Evolutionary conservation across 2,113 vertebrate genomes (phyloP).

Genomic region (Pelecanus crispus): DNA sequence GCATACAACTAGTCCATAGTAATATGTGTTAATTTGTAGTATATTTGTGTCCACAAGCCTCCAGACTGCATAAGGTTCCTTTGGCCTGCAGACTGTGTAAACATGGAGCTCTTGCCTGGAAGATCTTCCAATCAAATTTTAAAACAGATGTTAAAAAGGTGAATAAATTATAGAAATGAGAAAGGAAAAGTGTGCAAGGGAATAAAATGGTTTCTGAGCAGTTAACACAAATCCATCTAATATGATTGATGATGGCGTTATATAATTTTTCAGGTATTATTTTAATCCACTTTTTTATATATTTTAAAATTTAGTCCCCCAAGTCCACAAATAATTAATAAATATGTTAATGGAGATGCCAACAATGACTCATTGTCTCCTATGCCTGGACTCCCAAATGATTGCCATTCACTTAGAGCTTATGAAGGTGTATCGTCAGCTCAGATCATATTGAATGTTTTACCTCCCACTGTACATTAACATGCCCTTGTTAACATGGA

Average conservation of each 20-base stretch:
- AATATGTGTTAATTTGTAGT: background rate
- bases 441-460: slow-evolving; percentile 37
- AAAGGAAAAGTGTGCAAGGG: background rate
- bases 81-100: background rate
- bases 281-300: background rate
- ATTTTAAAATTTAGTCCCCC: background rate
- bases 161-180: slow-evolving; percentile 1
- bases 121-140: slow-evolving; percentile 2
- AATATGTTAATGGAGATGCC: background rate
- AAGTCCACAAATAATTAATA: slow-evolving; percentile 6
- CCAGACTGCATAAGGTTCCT: background rate
- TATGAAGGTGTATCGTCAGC: slow-evolving; percentile 33
- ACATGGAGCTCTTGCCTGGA: background rate
- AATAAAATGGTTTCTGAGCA: background rate
- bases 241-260: background rate
- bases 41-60: background rate
- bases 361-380: background rate
- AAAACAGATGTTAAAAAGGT: background rate
- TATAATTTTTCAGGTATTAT: background rate
- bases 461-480: slow-evolving; percentile 46
- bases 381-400: background rate
- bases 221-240: background rate
- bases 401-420: slow-evolving; percentile 27
- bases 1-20: background rate
- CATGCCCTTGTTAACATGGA: slow-evolving; percentile 52